Percentiles rank a stretch among this genome's conserved stretches.
Evolutionary conservation across 2,113 vertebrate species (phyloP).

Genomic region (Cygnus buccinator): DNA sequence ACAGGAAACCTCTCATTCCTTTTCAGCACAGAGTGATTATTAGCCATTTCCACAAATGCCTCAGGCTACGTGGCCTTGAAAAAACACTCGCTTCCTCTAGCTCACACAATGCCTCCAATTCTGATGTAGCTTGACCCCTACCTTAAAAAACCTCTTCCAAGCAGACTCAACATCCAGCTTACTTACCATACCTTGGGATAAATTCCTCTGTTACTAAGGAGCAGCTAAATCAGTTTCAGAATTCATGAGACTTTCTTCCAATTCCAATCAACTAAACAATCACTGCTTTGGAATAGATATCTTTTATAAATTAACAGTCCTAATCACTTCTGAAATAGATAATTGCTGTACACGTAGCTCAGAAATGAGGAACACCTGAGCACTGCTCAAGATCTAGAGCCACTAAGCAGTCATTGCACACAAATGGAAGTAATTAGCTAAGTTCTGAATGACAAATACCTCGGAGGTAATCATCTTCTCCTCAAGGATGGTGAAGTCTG

Average conservation of each 20-base stretch:
- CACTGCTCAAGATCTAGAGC: background rate
- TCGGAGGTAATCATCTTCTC: constrained; percentile 8
- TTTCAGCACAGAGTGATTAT: constrained; percentile 54
- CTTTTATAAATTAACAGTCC: constrained; percentile 24
- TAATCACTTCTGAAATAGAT: background rate
- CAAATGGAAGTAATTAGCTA: constrained; percentile 37
- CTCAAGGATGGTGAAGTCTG: background rate
- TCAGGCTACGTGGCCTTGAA: constrained; percentile 56
- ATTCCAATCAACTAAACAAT: constrained; percentile 29
- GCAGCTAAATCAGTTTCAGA: background rate
- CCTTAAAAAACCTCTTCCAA: constrained; percentile 59
- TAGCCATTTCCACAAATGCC: constrained; percentile 70
- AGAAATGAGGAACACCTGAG: constrained; percentile 7
- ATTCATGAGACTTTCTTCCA: constrained; percentile 33
- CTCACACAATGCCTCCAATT: constrained; percentile 53
- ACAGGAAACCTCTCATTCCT: constrained; percentile 68
- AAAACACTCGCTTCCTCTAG: constrained; percentile 44
- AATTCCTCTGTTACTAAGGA: constrained; percentile 1
- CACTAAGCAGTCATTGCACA: background rate
- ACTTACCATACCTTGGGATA: constrained; percentile 21
- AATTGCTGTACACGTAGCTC: background rate
- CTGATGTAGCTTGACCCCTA: constrained; percentile 42
- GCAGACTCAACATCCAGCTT: constrained; percentile 47
- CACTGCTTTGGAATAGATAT: background rate
- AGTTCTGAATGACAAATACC: constrained; percentile 18